A percentile compares a stretch with the other conserved stretches of the same genome.
Evolutionary conservation across 2,797 vertebrate species (phyloP).

Genomic region (Sciurus carolinensis): DNA sequence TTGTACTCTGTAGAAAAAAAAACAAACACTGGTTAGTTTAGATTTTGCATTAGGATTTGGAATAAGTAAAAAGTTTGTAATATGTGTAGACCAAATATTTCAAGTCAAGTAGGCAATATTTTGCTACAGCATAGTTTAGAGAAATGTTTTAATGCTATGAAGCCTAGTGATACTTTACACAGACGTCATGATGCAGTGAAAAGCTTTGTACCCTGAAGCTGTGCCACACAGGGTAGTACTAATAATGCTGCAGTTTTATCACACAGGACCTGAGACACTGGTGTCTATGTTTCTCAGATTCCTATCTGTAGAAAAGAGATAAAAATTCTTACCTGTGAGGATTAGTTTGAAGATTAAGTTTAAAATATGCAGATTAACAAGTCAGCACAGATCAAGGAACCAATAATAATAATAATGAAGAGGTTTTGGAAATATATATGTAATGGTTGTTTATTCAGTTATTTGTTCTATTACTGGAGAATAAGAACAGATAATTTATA

Average conservation of each 20-base stretch:
- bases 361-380: background rate
- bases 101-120: background rate
- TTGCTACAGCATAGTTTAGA: background rate
- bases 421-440: slow-evolving; percentile 1
- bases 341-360: slow-evolving; percentile 54
- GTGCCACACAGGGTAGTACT: background rate
- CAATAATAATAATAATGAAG: background rate
- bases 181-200: background rate
- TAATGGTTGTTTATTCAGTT: background rate
- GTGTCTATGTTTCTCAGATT: slow-evolving; percentile 42
- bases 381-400: background rate
- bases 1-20: background rate
- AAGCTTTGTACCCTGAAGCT: background rate
- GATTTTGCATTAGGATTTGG: slow-evolving; percentile 21
- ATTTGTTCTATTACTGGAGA: background rate
- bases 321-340: slow-evolving; percentile 1
- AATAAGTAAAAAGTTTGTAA: background rate
- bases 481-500: background rate
- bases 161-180: background rate
- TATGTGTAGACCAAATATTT: background rate
- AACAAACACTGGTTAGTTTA: background rate
- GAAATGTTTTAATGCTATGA: background rate
- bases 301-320: slow-evolving; percentile 21
- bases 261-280: background rate
- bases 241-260: background rate